Conservation (phyloP, 2,113 vertebrate species). For the Erythrocercus mccallii region DNA sequence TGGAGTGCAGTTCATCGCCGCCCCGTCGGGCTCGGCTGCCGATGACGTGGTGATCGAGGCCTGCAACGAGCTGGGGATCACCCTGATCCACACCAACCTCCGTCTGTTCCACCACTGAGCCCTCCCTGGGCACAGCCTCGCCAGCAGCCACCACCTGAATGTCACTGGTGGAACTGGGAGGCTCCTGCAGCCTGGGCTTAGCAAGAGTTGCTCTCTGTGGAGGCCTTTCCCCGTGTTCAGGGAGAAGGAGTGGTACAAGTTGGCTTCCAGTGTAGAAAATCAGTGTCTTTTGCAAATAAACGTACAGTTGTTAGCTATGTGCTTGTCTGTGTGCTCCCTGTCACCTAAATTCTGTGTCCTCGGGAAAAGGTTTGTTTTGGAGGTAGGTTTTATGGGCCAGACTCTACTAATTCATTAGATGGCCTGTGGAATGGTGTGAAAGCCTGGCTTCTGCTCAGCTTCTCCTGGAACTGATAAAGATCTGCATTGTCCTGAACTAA, state of each 20-base stretch:
- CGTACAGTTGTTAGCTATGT: neutral
- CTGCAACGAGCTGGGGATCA: constrained; percentile 89
- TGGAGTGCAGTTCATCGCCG: constrained; percentile 89
- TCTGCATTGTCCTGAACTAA: neutral
- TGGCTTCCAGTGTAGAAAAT: neutral
- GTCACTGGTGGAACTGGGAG: neutral
- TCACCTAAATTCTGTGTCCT: neutral
- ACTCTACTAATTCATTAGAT: neutral
- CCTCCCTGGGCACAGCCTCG: neutral
- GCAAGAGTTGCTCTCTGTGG: too few relatives aligned
- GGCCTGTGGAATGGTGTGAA: neutral
- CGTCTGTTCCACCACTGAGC: constrained; percentile 93
- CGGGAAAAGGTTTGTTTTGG: neutral
- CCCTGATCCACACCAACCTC: constrained; percentile 87
- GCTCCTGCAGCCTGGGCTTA: neutral
- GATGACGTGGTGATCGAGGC: constrained; percentile 88
- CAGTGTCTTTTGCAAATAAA: constrained; percentile 48
- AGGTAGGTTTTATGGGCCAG: neutral
- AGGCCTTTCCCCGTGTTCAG: neutral
- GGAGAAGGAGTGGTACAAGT: neutral
- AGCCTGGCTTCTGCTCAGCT: neutral
- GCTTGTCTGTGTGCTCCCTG: neutral
- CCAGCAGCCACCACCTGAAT: neutral
- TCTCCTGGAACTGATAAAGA: neutral
- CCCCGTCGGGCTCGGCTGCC: constrained; percentile 87